Base-by-base conservation (phyloP, 2,797 vertebrate species). In the Balearica regulorum region DNA sequence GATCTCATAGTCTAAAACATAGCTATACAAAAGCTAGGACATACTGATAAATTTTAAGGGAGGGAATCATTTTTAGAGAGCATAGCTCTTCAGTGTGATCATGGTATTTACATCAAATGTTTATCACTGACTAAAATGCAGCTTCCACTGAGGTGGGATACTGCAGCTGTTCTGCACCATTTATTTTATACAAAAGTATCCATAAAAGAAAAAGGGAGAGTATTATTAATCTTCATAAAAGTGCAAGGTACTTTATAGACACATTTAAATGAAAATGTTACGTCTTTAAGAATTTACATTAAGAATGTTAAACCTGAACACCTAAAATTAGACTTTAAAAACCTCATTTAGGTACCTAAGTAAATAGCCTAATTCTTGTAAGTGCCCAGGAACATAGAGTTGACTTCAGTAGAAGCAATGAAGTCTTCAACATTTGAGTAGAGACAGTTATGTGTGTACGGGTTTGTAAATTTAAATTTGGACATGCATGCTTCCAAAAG, bases 161-260 rank as follows among this genome's bases (percentile, higher is more conserved):
- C 83, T 97, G 95, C 93, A 96, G 78, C 83, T 95, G 19, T 87
- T 95, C 65, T 91, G 89, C 84, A 72, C 80, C 88, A 88, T 87
- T 75, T 87, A n/a, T 83, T 91, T 96, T 70, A 60, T 80, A 79
- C 37, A 46, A 60, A 96, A 89, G 60, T 94, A 78, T 76, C 37
- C 49, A 16, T 90, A 57, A 83, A 80, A 75, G 77, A 62, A 68
- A 82, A 92, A 87, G n/a, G 35, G 54, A 69, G 44, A 68, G 8
- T 54, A 21, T 65, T 94, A 66, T 46, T 89, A 84, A 22, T 72
- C 54, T 72, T 91, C 62, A 41, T 83, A n/a, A 43, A 92, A 62
- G 39, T n/a, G 35, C 33, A 81, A 57, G 43, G 26, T 75, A 58
- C 24, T 81, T 80, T 49, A 79, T 13, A 81, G 54, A 54, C 15